These are phyloP conservation scores for Trematocara variabile DNA, from an alignment of 2,113 vertebrate genomes.

Conservation along the genomic window DNA sequence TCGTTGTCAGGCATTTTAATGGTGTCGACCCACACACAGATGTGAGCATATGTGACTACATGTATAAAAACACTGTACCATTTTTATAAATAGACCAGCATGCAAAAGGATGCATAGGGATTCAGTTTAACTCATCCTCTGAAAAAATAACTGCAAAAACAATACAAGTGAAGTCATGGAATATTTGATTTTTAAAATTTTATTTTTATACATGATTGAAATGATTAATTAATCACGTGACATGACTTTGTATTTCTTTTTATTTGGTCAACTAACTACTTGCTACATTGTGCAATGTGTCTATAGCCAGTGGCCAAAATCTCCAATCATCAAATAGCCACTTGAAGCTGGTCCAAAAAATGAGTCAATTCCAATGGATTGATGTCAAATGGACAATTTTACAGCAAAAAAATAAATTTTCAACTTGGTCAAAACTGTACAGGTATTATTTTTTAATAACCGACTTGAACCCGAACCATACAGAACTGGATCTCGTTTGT, in stretches of 20 bases:
- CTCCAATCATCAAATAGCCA: neutral
- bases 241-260: neutral
- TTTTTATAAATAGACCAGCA: neutral
- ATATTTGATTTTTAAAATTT: fast-evolving
- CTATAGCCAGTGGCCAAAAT: neutral
- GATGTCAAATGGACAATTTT: neutral
- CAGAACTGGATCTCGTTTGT: neutral
- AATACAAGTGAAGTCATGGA: neutral
- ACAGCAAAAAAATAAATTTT: neutral
- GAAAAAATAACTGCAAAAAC: neutral
- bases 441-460: neutral
- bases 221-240: neutral
- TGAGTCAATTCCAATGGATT: fast-evolving
- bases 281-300: neutral
- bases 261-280: neutral
- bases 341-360: neutral
- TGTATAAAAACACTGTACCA: neutral
- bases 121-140: neutral
- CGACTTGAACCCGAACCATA: neutral
- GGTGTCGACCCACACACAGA: neutral
- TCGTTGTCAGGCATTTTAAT: neutral
- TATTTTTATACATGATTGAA: neutral
- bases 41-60: neutral
- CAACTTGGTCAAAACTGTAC: neutral
- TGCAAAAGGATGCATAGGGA: neutral